Base-by-base conservation (phyloP, 2,888 invertebrate species). In the Machimus rusticus region DNA sequence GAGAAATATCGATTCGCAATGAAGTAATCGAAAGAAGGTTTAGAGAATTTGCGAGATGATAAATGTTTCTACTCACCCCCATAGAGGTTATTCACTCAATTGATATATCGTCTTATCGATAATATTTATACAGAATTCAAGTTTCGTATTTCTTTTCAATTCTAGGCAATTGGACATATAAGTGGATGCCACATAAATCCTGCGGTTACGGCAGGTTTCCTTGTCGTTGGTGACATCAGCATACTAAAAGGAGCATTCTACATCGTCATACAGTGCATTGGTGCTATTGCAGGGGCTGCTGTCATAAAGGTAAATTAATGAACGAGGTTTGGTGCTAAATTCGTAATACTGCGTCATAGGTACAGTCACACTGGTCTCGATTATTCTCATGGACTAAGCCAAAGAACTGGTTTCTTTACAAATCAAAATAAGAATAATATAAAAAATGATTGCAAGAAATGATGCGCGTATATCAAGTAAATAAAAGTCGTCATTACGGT, bases 141-240 rank as follows among this genome's bases (percentile, higher is more conserved):
- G 66, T 23, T 66, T 19, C 66, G 23, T 23, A 37, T n/a, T 87
- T 88, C 89, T 89, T 39, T 34, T 31, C 88, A 91, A 82, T 94
- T 93, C 1, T 93, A 97, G 97, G 94, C 95, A 81, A 94, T 98
- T 89, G 97, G 97, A 0, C 97, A 98, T 91, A 95, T 98, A 57
- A 98, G 97, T 74, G 98, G 98, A 6, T 97, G 97, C 1, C 98
- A 98, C 93, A 95, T 98, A 90, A 98, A 99, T 93, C 98, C 98
- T 0, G 98, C 98, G 0, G 97, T 99, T 55, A 98, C 98, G 0
- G 92, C 94, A 86, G 97, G 97, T 0, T 95, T 98, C 91, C 93
- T 98, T 89, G 95, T 95, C 8, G 95, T 97, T 4, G 97, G 98
- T 81, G 96, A 97, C 92, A 95, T 97, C 90, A 95, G 96, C 90